These are phyloP conservation scores for Sebastes minor DNA, from an alignment of 2,797 vertebrate species.

Conservation along the genomic window DNA sequence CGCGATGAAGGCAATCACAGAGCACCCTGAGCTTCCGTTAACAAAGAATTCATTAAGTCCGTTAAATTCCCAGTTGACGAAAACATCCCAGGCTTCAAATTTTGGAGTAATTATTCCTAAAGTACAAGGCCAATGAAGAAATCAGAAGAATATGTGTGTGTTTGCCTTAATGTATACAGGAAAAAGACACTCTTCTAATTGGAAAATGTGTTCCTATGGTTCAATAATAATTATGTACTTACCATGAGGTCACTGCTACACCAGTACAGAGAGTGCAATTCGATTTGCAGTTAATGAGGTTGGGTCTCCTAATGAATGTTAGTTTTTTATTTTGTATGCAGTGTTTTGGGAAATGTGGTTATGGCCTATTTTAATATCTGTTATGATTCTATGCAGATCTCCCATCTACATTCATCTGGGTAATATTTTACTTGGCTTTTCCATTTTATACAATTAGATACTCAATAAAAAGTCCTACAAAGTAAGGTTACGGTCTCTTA, in stretches of 20 bases:
- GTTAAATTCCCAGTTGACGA: slow-evolving; percentile 65
- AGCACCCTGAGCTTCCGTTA: slow-evolving; percentile 61
- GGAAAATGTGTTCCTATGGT: slow-evolving; percentile 63
- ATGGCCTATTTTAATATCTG: slow-evolving; percentile 39
- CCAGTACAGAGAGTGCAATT: slow-evolving; percentile 32
- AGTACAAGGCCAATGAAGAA: slow-evolving; percentile 54
- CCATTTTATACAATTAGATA: slow-evolving; percentile 14
- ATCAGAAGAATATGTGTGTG: slow-evolving; percentile 43
- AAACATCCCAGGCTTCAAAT: slow-evolving; percentile 59
- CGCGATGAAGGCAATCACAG: slow-evolving; percentile 58
- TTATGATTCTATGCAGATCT: slow-evolving; percentile 29
- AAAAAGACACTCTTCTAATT: slow-evolving; percentile 62
- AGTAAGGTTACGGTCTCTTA: background rate
- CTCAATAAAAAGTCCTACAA: background rate
- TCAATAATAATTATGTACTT: slow-evolving; percentile 67
- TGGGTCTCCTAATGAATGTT: slow-evolving; percentile 51
- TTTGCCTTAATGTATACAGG: slow-evolving; percentile 17
- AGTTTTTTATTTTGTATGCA: slow-evolving; percentile 54
- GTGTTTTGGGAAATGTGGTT: slow-evolving; percentile 58
- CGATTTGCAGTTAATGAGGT: slow-evolving; percentile 68
- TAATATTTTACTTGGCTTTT: slow-evolving; percentile 13
- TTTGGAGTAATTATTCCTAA: slow-evolving; percentile 68
- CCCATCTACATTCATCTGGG: slow-evolving; percentile 18
- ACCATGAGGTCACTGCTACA: slow-evolving; percentile 52
- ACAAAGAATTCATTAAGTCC: slow-evolving; percentile 71